Base-by-base conservation (phyloP, 92 coral and sea anemone species). In the Phymanthus crucifer region DNA sequence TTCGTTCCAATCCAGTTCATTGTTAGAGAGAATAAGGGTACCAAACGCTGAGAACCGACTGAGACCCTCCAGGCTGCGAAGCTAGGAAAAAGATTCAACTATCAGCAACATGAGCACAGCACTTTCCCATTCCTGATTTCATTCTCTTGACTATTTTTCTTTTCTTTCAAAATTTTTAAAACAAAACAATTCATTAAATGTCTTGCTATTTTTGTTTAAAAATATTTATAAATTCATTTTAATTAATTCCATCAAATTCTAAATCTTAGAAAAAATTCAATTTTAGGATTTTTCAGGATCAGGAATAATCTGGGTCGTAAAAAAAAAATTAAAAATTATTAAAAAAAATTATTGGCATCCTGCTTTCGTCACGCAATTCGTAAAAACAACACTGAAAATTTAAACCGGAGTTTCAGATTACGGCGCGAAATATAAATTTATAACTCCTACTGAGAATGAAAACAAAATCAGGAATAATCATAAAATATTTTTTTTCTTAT, bases 1-100 rank as follows among this genome's bases (percentile, higher is more conserved):
- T 68, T 94, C 94, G 78, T 84, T 86, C 98, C 98, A 94, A 52
- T 92, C 92, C 83, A 94, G 76, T 61, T 91, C 90, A 84, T 94
- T 94, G 77, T 94, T 94, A 31, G 97, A 90, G 18, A 94, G 87
- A 61, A 92, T 83, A 78, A 94, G 81, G n/a, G 91, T 89, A 38
- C 98, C 98, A 90, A 94, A 91, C 38, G 94, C 97, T 10, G 94
- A 78, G 71, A 94, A 93, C 7, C 87, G 75, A 73, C 80, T 81
- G 38, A 94, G 79, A 27, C 97, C 98, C 79, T 92, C 91, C 48
- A 94, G 85, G 77, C 94, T 86, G 69, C 87, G 82, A 31, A 94
- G 88, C 98, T 93, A 18, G 5, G 12, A 43, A 61, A 27, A 61
- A 61, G 6, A 61, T 29, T 61, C 35, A 61, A 27, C 33, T 3